Percentiles rank a stretch among this genome's conserved stretches.
Evolutionary conservation across 2,113 vertebrate species (phyloP).

Genomic region (Dinomys branickii): DNA sequence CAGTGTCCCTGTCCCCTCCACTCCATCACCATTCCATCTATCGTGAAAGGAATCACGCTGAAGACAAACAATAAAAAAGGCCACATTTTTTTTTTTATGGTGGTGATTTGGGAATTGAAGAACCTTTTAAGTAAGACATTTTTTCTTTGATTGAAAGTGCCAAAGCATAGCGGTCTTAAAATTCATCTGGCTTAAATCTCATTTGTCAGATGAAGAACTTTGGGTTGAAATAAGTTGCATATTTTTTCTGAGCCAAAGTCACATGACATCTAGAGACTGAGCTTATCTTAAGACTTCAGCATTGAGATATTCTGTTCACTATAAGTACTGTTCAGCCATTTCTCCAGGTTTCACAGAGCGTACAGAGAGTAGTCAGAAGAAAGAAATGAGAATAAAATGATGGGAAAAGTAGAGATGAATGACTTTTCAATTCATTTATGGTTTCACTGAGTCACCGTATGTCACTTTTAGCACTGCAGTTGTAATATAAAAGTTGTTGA

Average conservation of each 20-base stretch:
- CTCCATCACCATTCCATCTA: neutral
- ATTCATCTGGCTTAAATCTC: neutral
- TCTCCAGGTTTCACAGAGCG: neutral
- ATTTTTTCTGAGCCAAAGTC: neutral
- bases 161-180: neutral
- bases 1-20: neutral
- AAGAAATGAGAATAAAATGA: neutral
- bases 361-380: neutral
- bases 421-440: neutral
- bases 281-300: neutral
- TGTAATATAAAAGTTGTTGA: no score
- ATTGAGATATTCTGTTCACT: neutral
- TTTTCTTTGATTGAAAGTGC: neutral
- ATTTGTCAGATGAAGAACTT: neutral
- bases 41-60: neutral
- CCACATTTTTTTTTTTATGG: neutral
- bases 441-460: neutral
- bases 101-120: slow-evolving; percentile 3
- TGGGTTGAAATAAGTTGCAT: neutral
- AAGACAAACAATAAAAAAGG: slow-evolving; percentile 41
- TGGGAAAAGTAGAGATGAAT: neutral
- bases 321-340: neutral
- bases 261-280: neutral
- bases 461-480: neutral
- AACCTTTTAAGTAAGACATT: slow-evolving; percentile 41